Evolutionary conservation across 2,797 vertebrate species (phyloP), one percentile per base, ranked within the genome.

Genomic region (Rhinogobio ventralis): DNA sequence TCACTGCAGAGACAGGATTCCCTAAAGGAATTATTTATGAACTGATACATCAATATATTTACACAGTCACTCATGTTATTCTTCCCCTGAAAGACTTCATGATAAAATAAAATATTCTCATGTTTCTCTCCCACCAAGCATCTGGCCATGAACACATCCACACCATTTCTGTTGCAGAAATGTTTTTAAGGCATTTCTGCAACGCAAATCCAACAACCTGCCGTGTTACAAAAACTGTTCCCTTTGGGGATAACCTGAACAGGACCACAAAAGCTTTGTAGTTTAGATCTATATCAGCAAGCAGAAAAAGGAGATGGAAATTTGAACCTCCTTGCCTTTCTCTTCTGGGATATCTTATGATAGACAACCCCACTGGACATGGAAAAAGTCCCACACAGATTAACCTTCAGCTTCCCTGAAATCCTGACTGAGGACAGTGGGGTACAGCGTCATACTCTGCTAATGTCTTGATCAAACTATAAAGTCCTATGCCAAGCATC

Each of bases 1-100:
- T 79, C 67, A 79, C 68, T 72, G 55, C 39, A 64, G 75, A 78
- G 53, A 64, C 20, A 69, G 67, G 53, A 64, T 79, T 79, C 75
- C 66, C 83, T 46, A n/a, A 62, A 78, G 75, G 28, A 79, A 64
- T 49, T 17, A 71, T 84, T 79, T 79, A 79, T 69, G 83, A 84
- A 36, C 82, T 83, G 62, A 83, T 76, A 83, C 46, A 39, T 76
- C 28, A n/a, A 84, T 69, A 69, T 30, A 57, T 55, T 69, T 71
- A 33, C 17, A 53, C 20, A 39, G 30, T 67, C 60, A 53, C 60
- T 66, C 46, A 42, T 51, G 28, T 76, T 64, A 71, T 81, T 81
- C 25, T 49, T 20, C 80, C 49, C 53, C 39, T 81, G 36, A 81
- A 81, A 72, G 39, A 73, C 19, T n/a, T 36, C 7, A 74, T 17